phyloP scores from a whole-genome alignment of 2,113 vertebrate genomes.

The Callorhinus ursinus region DNA sequence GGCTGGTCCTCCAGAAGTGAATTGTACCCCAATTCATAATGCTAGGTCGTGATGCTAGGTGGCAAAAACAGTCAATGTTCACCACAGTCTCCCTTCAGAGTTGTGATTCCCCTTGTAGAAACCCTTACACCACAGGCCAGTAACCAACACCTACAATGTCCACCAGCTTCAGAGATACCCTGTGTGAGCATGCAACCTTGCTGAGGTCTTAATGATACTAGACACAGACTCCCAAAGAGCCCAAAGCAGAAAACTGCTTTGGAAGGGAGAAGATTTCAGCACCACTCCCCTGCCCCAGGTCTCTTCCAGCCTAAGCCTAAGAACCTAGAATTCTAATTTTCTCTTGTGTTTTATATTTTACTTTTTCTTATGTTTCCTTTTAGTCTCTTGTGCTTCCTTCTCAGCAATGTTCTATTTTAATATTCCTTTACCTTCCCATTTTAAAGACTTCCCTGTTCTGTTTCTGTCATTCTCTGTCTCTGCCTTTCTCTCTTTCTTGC shows the following conservation, averaged over 20 bases:
- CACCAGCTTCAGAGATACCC: background rate
- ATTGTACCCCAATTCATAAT: background rate
- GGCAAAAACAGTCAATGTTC: background rate
- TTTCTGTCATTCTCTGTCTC: background rate
- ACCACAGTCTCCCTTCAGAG: background rate
- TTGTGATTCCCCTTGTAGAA: background rate
- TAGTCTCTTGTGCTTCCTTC: background rate
- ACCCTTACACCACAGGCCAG: background rate
- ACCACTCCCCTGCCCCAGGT: background rate
- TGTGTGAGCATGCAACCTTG: background rate
- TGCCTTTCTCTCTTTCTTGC: background rate
- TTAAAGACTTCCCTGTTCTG: background rate
- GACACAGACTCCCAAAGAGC: background rate
- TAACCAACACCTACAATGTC: background rate
- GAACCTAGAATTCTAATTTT: background rate
- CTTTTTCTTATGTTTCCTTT: conserved; percentile 4
- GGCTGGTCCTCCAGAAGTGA: background rate
- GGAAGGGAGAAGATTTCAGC: background rate
- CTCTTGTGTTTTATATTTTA: background rate
- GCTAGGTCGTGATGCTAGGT: background rate
- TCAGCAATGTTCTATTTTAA: background rate
- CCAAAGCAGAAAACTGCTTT: background rate
- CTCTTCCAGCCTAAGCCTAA: background rate
- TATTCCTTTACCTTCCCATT: background rate
- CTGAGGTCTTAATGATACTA: background rate